Evolutionary conservation across 2,797 vertebrate genomes (phyloP), one percentile per base, ranked within the genome.

Genomic region (Esox lucius): DNA sequence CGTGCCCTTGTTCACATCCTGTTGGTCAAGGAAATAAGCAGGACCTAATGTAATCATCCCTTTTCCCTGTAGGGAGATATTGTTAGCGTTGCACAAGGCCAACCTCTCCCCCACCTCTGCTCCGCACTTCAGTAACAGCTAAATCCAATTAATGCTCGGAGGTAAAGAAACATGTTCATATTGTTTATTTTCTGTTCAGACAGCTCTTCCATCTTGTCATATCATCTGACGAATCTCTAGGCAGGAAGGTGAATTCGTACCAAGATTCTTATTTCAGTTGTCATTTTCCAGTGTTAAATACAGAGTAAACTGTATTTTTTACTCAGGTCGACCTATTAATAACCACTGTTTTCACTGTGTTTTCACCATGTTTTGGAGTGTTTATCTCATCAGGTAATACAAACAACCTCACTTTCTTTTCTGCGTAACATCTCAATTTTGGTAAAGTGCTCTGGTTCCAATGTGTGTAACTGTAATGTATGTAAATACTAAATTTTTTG

Each of bases 191-290:
- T 73, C 76, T 71, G 70, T 78, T 75, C 80, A n/a, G 53, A 19
- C 53, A n/a, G 51, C n/a, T 78, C 75, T 76, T 79, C 86, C 84
- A 70, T 72, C 70, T 72, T 89, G 79, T 88, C 87, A 89, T 87
- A 90, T 90, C 90, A 86, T 89, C 89, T 82, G 79, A 70, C 62
- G 71, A 74, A 77, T 87, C 35, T 91, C 88, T 84, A 87, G 78
- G 76, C 81, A 81, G 83, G 78, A 87, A 87, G 83, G 85, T 90
- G 86, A 72, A 49, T 75, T 24, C 59, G 75, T 78, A 83, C 46
- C 33, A 76, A 75, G 77, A 77, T 75, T 76, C 74, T 22, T 28
- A 7, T n/a, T 26, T 59, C 69, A 74, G 70, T 81, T 71, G 79
- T 16, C 42, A 9, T 75, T 70, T 67, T 75, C 42, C 51, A 56